Evolutionary conservation across 2,113 vertebrate species (phyloP).

Genomic region (Oryzias woworae): DNA sequence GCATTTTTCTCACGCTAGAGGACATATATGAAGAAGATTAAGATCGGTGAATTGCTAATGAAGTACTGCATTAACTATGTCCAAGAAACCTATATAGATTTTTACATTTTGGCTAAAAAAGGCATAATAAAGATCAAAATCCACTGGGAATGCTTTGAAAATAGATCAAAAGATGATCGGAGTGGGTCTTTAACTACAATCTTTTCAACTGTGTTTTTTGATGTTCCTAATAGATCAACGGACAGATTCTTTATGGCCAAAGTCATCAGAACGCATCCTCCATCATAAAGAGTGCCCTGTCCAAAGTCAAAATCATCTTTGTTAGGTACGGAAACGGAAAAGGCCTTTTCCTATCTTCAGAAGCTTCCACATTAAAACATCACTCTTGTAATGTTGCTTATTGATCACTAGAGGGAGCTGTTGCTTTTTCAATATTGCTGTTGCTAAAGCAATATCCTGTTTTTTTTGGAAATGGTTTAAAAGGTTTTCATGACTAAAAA

Average conservation of each 20-base stretch:
- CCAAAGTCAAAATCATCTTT: conserved; percentile 94
- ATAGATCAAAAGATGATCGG: no score
- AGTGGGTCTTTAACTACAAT: no score
- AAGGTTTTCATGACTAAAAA: not conserved
- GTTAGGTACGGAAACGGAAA: conserved; percentile 81
- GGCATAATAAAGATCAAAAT: no score
- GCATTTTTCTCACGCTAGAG: no score
- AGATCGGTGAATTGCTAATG: no score
- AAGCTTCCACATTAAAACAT: not conserved
- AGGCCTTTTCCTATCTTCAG: not conserved
- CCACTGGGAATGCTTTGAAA: no score
- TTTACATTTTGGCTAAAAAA: no score
- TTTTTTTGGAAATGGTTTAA: not conserved
- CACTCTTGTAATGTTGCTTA: conserved; percentile 28
- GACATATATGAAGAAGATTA: no score
- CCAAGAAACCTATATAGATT: no score
- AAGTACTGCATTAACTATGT: no score
- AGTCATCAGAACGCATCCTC: conserved; percentile 98
- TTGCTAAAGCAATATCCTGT: not conserved
- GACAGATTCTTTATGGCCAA: conserved; percentile 92
- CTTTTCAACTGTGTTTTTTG: not conserved
- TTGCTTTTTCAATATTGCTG: conserved; percentile 5
- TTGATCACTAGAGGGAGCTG: conserved; percentile 59
- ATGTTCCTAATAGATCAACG: conserved; percentile 84
- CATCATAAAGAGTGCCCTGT: conserved; percentile 93